phyloP scores from a whole-genome alignment of 2,888 invertebrate species.

The Acronicta leporina region DNA sequence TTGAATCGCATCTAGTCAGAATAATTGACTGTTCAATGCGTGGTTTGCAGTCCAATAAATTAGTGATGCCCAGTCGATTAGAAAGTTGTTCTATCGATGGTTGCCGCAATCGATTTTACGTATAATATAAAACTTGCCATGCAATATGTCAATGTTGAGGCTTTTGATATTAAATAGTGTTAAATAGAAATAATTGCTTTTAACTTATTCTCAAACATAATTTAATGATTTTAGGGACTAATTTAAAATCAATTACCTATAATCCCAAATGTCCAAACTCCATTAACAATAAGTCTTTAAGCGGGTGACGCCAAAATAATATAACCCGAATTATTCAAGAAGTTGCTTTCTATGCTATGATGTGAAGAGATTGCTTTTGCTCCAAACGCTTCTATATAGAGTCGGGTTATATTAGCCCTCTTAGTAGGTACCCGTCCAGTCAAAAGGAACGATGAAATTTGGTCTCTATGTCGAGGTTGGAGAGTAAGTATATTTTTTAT shows the following conservation, averaged over 20 bases:
- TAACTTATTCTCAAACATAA: constrained; percentile 25
- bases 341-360: constrained; percentile 74
- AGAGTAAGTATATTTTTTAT: constrained; percentile 34
- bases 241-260: constrained; percentile 39
- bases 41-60: constrained; percentile 46
- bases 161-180: constrained; percentile 42
- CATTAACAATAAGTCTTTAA: constrained; percentile 43
- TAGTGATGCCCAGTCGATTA: constrained; percentile 54
- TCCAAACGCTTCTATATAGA: constrained; percentile 63
- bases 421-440: constrained; percentile 76
- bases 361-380: constrained; percentile 64
- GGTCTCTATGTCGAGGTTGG: constrained; percentile 40
- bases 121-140: constrained; percentile 54
- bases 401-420: constrained; percentile 66
- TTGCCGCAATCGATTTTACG: constrained; percentile 43
- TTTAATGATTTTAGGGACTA: constrained; percentile 24
- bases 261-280: constrained; percentile 44
- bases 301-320: constrained; percentile 54
- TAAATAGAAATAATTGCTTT: constrained; percentile 31
- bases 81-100: constrained; percentile 46
- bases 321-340: constrained; percentile 65
- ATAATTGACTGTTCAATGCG: constrained; percentile 35
- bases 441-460: constrained; percentile 62
- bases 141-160: constrained; percentile 47
- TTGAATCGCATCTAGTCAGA: constrained; percentile 62